These are phyloP conservation scores for Tetranychus cinnabarinus DNA, from an alignment of 1,140 invertebrate species.

Conservation along the genomic window DNA sequence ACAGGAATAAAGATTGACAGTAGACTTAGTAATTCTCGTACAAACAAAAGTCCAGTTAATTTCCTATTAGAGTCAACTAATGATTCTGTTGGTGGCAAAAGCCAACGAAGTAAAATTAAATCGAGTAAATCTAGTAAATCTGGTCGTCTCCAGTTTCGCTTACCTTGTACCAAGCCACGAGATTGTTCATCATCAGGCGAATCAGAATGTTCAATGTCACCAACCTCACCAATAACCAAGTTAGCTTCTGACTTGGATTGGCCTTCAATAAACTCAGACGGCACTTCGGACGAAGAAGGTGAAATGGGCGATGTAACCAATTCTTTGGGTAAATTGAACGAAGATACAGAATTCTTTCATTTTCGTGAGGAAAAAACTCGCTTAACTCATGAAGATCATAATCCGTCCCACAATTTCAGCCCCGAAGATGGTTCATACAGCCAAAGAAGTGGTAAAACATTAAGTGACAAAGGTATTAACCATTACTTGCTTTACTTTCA, in stretches of 20 bases:
- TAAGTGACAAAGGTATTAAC: too few species aligned
- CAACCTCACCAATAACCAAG: slow-evolving; percentile 10
- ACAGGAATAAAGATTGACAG: not conserved
- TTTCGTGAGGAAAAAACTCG: not conserved
- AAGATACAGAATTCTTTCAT: not conserved
- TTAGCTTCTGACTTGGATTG: slow-evolving; percentile 41
- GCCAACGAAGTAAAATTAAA: not conserved
- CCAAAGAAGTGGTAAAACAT: too few species aligned
- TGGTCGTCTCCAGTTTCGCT: too few species aligned
- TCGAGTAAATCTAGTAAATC: too few species aligned
- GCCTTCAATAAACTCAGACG: slow-evolving; percentile 25
- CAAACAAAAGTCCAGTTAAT: not conserved
- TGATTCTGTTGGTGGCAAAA: not conserved
- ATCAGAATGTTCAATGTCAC: slow-evolving; percentile 1
- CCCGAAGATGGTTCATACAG: too few species aligned
- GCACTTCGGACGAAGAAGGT: slow-evolving; percentile 15
- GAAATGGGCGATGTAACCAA: slow-evolving; percentile 24
- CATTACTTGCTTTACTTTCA: not conserved
- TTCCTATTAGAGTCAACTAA: too few species aligned
- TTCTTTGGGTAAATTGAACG: not conserved
- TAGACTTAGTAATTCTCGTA: not conserved
- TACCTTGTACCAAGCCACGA: too few species aligned
- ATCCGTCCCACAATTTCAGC: too few species aligned
- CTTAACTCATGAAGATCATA: not conserved
- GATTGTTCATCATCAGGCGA: not conserved